Evolutionary conservation across 2,113 vertebrate species (phyloP), one percentile per base, ranked within the genome.

Genomic region (Calyptomena viridis): DNA sequence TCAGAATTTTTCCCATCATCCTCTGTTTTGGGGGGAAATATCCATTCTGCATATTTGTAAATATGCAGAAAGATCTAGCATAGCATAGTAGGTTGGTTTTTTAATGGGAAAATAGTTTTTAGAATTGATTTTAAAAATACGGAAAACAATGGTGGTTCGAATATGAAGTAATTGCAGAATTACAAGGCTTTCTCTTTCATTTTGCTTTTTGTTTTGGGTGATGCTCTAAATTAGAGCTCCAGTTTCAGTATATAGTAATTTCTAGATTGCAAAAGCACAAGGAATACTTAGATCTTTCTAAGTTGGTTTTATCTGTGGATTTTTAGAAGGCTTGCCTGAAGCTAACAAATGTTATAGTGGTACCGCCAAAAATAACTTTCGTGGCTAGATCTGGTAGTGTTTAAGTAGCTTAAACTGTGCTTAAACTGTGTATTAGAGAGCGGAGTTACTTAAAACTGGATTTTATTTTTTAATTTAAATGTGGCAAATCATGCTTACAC

Each of bases 201-300:
- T 91, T 82, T 94, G 74, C 49, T 46, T 89, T 90, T 79, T 11
- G 24, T 73, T 90, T 39, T 72, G 77, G 53, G 28, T 69, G 47
- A 6, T 87, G 80, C 94, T 96, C 95, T 96, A 96, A 95, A 96
- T 96, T 94, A 95, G 95, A 95, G 96, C 96, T 93, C 44, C 80
- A 23, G 27, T 84, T 95, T 74, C 73, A 87, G 42, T 55, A n/a
- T 62, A 3, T 7, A 35, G 23, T 68, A 52, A 83, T 49, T 85
- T 21, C 53, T 53, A 27, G 3, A 15, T n/a, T 84, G 35, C 47
- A 92, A 25, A 84, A 84, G 33, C 30, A 47, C 0, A 4, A 84
- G 39, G 49, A 71, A 44, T 59, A 67, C 30, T 23, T 90, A 10
- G 6, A 58, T 78, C 35, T 95, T 85, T 74, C 63, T 55, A 44